phyloP scores from a whole-genome alignment of 64 coral and sea anemone species.

The Exaiptasia diaphana region DNA sequence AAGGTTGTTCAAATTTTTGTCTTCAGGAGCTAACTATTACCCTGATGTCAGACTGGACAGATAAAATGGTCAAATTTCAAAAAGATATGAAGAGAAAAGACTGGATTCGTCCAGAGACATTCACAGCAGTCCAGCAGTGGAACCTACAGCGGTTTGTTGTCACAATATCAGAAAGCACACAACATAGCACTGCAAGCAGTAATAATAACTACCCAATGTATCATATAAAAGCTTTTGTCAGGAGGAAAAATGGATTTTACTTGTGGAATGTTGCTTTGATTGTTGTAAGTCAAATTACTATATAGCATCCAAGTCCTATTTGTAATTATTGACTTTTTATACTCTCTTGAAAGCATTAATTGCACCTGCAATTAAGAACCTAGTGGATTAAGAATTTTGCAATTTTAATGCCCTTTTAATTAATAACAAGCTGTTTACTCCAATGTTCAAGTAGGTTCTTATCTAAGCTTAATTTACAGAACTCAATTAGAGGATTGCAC shows the following conservation, averaged over 20 bases:
- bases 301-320: no score
- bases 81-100: conserved; percentile 64
- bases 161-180: conserved; percentile 51
- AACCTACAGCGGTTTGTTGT: conserved; percentile 50
- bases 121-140: conserved; percentile 76
- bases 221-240: conserved; percentile 61
- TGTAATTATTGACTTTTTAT: no score
- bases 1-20: no score
- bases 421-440: no score
- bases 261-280: conserved; percentile 77
- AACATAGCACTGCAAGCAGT: conserved; percentile 52
- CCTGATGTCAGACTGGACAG: conserved; percentile 81
- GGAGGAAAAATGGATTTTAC: conserved; percentile 75
- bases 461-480: not conserved
- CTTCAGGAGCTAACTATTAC: conserved; percentile 66
- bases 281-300: no score
- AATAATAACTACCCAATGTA: conserved; percentile 80
- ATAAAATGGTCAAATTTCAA: conserved; percentile 54
- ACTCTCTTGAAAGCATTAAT: no score
- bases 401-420: no score
- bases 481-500: not conserved
- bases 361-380: no score
- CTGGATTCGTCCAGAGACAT: conserved; percentile 69
- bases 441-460: no score
- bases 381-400: not conserved